Evolutionary conservation across 2,113 vertebrate genomes (phyloP), one percentile per base, ranked within the genome.

Genomic region (Rattus rattus): DNA sequence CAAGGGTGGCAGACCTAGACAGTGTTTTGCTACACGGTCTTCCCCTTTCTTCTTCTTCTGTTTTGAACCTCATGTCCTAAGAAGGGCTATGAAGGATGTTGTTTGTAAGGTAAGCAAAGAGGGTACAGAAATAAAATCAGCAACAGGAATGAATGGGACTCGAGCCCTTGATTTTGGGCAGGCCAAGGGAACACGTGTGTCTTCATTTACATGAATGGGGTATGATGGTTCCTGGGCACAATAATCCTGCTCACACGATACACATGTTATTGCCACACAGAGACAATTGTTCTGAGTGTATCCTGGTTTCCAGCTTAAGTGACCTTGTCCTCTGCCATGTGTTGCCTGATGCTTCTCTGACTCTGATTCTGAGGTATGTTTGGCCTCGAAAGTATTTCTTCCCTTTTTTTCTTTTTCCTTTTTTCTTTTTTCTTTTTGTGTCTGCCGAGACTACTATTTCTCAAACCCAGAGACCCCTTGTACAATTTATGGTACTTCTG

Each of bases 101-200:
- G 33, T 22, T 83, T 7, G 7, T 12, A 33, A 88, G 52, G 43
- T 13, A 24, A 83, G 30, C 43, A 69, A 47, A 10, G 39, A 77
- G 30, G 43, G 12, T 5, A 7, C 30, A 33, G 7, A 12, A 88
- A 75, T 39, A 47, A 80, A 92, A 79, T 16, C 47, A 69, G 4
- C 14, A 24, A 28, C 28, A 47, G 24, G 56, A 86, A 90, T 10
- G 69, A 63, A 43, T 72, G 52, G 75, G 54, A 33, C 24, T 63
- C 5, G 0, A 52, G 26, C 26, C 1, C 49, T 69, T 63, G 10
- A 5, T 26, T 1, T 1, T 22, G 26, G 20, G 33, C 11, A 59
- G 12, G 67, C 61, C 19, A 14, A 56, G 20, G 11, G 28, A 56
- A 63, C 11, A 30, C 33, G 52, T 0, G 2, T 11, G 47, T 63